Base-by-base conservation (phyloP, 2,797 vertebrate species). In the Gallinago stenura region DNA sequence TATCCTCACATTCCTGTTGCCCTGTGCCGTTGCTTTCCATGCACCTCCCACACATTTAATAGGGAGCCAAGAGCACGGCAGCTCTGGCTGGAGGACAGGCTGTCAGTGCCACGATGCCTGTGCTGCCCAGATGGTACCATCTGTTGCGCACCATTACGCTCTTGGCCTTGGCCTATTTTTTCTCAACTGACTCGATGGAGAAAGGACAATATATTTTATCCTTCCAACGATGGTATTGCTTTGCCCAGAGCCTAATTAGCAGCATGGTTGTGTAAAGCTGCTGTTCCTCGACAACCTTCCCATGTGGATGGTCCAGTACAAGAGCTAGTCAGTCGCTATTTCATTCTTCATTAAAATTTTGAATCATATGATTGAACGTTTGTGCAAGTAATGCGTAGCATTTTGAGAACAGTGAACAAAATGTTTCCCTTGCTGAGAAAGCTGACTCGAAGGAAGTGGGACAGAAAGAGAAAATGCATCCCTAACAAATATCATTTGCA, bases 71-170 rank as follows among this genome's bases (percentile, higher is more conserved):
- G 54, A 51, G 28, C 15, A 35, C 0, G 2, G 22, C 19, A 1
- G 5, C 50, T 30, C 37, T 16, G 61, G 30, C 50, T 53, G 26
- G 56, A 83, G 50, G 50, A 57, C 26, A 69, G 50, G 25, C 33
- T 57, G 48, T 10, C 56, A 16, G n/a, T 28, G 25, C 50, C 4
- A 1, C 4, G 1, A 16, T 0, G 6, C 35, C 54, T 15, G 82
- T 2, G 1, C 48, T 53, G 37, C 76, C 80, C 76, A 68, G 41
- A 37, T 62, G 58, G 53, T 68, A 41, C 72, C 76, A 66, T 30
- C 70, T 91, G 48, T 62, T 85, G 48, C 54, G 12, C 7, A 17
- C 33, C 26, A 31, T 66, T 46, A 51, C 1, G 1, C 25, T 39
- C 41, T 76, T 61, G 41, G 46, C 48, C 60, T 89, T 5, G 0